Conservation (phyloP, 2,113 vertebrate genomes). For the Hippocampus zosterae region DNA sequence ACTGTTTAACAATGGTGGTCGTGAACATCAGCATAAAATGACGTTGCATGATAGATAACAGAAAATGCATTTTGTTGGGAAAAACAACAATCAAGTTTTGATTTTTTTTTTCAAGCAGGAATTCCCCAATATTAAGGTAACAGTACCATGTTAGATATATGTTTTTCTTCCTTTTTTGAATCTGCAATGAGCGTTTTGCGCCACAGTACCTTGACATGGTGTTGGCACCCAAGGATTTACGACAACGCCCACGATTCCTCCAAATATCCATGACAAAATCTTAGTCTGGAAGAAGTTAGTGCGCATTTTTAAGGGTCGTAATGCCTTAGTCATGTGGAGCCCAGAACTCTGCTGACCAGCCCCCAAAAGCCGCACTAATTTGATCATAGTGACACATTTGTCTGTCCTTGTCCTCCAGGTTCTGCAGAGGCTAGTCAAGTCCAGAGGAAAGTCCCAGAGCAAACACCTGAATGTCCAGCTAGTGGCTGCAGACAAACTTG, state of each 20-base stretch:
- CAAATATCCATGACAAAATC: neutral
- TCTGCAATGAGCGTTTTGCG: conserved; percentile 4
- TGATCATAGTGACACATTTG: neutral
- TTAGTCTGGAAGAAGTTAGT: neutral
- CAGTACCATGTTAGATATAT: neutral
- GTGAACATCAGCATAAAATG: no score
- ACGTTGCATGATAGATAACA: neutral
- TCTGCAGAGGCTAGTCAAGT: conserved; percentile 91
- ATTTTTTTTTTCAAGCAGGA: conserved; percentile 4
- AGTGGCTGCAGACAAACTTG: conserved; percentile 92
- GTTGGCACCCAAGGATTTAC: neutral
- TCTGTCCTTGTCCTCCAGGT: conserved; percentile 71
- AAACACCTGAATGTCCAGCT: conserved; percentile 98
- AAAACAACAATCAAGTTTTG: conserved; percentile 16
- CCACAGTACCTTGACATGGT: conserved; percentile 35
- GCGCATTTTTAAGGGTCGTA: neutral
- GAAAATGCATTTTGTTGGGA: conserved; percentile 15
- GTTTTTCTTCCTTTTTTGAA: conserved; percentile 1
- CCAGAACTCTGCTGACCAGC: neutral
- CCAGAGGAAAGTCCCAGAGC: conserved; percentile 92
- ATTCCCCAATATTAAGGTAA: conserved; percentile 22
- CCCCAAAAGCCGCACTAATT: neutral
- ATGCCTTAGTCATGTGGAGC: conserved; percentile 6
- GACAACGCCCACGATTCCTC: neutral
- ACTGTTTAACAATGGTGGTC: neutral